A percentile compares a stretch with the other conserved stretches of the same genome.
Conservation (phyloP, 1,140 invertebrate genomes). For the Mizuhopecten yessoensis region DNA sequence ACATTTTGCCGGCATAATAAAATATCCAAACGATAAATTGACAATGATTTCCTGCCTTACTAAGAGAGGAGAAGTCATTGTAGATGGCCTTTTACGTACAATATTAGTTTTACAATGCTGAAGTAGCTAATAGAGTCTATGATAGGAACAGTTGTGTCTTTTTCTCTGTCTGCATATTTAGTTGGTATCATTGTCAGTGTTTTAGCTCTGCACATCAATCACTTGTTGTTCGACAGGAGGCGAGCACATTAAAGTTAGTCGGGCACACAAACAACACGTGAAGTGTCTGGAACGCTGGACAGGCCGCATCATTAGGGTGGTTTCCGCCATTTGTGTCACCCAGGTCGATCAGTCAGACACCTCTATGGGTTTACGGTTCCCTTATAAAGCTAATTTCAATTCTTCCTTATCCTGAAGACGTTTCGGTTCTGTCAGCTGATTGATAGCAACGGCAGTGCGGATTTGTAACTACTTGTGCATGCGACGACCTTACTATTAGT, state of each 20-base stretch:
- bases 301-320: constrained; percentile 6
- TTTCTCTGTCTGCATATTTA: not conserved
- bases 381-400: constrained; percentile 35
- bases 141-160: not conserved
- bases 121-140: not conserved
- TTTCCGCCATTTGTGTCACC: constrained; percentile 27
- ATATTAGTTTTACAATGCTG: not conserved
- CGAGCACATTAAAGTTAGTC: not conserved
- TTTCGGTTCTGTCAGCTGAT: not conserved
- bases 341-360: constrained; percentile 19
- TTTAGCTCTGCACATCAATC: not conserved
- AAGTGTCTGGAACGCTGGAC: not conserved
- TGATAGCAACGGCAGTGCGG: not conserved
- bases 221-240: not conserved
- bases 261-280: constrained; percentile 6
- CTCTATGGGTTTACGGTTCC: not conserved
- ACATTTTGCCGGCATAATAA: not conserved
- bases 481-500: not conserved
- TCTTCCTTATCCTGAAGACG: not conserved
- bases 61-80: no score
- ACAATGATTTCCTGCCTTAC: no score
- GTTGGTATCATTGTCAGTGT: not conserved
- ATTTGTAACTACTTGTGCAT: not conserved
- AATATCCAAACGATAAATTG: not conserved
- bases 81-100: not conserved